Conservation (phyloP, 2,888 invertebrate genomes). For the Eustalomyia histrio region DNA sequence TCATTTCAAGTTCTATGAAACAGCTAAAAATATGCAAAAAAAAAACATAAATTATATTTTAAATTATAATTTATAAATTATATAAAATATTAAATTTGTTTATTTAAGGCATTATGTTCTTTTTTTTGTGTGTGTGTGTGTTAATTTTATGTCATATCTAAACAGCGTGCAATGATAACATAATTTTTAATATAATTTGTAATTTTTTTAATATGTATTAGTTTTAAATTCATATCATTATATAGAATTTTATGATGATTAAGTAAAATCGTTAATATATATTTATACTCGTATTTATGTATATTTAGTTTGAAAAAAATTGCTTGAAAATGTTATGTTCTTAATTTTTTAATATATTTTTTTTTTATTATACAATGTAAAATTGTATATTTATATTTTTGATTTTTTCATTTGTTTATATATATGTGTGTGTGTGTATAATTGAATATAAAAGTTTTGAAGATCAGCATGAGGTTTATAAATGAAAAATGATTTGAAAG, state of each 20-base stretch:
- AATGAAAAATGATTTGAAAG: too few species aligned
- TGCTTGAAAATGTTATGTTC: constrained; percentile 50
- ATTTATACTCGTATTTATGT: constrained; percentile 32
- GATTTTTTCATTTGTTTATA: background rate
- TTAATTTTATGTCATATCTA: constrained; percentile 58
- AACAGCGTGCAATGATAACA: constrained; percentile 58
- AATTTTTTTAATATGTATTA: constrained; percentile 27
- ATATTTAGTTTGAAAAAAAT: constrained; percentile 55
- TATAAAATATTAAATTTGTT: constrained; percentile 14
- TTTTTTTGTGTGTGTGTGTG: constrained; percentile 11
- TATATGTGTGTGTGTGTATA: background rate
- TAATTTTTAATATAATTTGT: constrained; percentile 21
- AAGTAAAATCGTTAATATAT: constrained; percentile 47
- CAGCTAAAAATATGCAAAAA: too few species aligned
- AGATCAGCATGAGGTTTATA: too few species aligned
- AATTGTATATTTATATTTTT: constrained; percentile 18
- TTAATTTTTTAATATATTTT: constrained; percentile 29
- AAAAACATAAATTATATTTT: too few species aligned
- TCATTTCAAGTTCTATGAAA: too few species aligned
- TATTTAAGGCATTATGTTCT: constrained; percentile 56
- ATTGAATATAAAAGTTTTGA: background rate
- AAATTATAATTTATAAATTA: background rate
- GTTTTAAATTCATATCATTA: constrained; percentile 37
- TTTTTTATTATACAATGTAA: background rate
- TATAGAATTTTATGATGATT: constrained; percentile 46